Evolutionary conservation across 2,797 vertebrate genomes (phyloP).

Genomic region (Hoplostethus atlanticus): DNA sequence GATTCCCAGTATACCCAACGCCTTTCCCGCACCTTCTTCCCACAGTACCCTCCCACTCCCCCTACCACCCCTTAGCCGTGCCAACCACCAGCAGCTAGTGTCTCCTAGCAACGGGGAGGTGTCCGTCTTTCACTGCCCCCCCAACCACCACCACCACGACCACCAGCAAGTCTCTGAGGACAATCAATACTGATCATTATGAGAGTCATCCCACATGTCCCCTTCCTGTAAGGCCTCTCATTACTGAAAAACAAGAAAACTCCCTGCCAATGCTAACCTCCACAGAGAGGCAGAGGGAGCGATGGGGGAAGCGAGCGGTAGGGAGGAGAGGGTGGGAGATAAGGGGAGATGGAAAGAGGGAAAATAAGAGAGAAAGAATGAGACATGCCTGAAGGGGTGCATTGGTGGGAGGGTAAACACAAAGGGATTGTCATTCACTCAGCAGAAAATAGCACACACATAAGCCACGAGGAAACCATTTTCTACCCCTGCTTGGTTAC

Average conservation of each 20-base stretch:
- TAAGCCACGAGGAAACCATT: conserved; percentile 4
- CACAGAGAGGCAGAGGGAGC: conserved; percentile 22
- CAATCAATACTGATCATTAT: conserved; percentile 84
- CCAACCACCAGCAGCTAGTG: conserved; percentile 30
- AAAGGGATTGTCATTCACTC: conserved; percentile 31
- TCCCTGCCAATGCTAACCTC: conserved; percentile 29
- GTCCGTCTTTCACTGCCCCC: conserved; percentile 45
- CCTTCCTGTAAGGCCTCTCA: conserved; percentile 79
- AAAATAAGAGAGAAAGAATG: conserved; percentile 15
- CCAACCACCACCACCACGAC: conserved; percentile 18
- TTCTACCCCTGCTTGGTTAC: conserved; percentile 13
- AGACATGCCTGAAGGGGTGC: background rate
- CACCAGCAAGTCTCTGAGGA: conserved; percentile 48
- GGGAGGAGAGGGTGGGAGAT: conserved; percentile 24
- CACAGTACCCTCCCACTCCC: background rate
- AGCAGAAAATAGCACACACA: conserved; percentile 14
- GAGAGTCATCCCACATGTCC: conserved; percentile 74
- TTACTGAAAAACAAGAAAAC: conserved; percentile 71
- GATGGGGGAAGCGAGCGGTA: conserved; percentile 33
- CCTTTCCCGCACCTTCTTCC: conserved; percentile 10
- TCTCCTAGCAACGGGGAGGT: conserved; percentile 74
- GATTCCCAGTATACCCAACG: conserved; percentile 11
- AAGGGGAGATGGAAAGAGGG: conserved; percentile 14
- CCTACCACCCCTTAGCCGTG: background rate
- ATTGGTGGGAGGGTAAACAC: conserved; percentile 17